Evolutionary conservation across 2,113 vertebrate species (phyloP).

Genomic region (Caloenas nicobarica): DNA sequence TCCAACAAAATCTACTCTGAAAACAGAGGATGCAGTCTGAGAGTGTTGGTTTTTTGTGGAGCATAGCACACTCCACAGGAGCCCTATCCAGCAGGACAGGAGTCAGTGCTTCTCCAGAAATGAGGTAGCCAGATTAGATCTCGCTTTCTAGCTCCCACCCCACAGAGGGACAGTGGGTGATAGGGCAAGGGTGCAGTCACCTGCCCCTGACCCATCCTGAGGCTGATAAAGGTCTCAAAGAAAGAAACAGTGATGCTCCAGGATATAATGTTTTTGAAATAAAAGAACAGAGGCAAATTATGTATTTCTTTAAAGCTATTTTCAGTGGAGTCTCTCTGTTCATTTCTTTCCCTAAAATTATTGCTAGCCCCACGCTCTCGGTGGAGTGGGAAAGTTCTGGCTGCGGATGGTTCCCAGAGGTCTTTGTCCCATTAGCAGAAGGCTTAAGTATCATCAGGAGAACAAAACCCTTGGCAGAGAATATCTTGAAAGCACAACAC

Average conservation of each 20-base stretch:
- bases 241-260: neutral
- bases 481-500: neutral
- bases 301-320: neutral
- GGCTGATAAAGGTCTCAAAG: neutral
- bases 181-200: neutral
- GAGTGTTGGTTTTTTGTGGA: neutral
- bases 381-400: neutral
- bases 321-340: neutral
- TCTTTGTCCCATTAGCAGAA: neutral
- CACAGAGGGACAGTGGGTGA: neutral
- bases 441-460: neutral
- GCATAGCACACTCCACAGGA: neutral
- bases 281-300: neutral
- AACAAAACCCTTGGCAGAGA: constrained; percentile 11
- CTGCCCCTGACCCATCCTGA: neutral
- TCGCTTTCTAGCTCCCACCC: neutral
- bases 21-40: neutral
- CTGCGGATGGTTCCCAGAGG: neutral
- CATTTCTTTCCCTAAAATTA: neutral
- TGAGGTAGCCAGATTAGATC: neutral
- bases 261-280: neutral
- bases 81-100: neutral
- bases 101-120: neutral
- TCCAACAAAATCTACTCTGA: neutral
- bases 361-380: rapidly evolving